phyloP scores from a whole-genome alignment of 2,888 invertebrate species.

The Teleogryllus oceanicus region DNA sequence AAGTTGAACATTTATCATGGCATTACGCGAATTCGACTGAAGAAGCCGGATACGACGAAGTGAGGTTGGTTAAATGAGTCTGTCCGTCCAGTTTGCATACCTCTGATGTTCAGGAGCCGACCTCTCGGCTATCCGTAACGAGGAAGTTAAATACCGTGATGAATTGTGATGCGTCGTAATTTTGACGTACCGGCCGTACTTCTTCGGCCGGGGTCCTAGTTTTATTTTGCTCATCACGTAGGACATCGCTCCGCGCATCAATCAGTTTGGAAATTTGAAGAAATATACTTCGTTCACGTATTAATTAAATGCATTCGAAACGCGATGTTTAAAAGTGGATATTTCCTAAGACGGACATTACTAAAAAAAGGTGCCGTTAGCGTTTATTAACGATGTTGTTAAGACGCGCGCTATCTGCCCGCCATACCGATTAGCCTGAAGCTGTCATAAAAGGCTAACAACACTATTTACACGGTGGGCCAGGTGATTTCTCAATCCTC shows the following conservation, averaged over 20 bases:
- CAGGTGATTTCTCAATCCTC: not conserved
- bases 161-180: not conserved
- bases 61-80: not conserved
- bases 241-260: not conserved
- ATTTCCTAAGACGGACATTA: slow-evolving; percentile 18
- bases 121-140: slow-evolving; percentile 6
- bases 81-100: not conserved
- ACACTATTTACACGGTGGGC: not conserved
- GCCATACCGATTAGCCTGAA: slow-evolving; percentile 18
- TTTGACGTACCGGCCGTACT: not conserved
- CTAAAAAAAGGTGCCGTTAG: not conserved
- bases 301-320: slow-evolving; percentile 7
- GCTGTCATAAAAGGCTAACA: slow-evolving; percentile 18
- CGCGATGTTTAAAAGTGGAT: slow-evolving; percentile 6
- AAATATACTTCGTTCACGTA: not conserved
- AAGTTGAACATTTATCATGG: too few species aligned
- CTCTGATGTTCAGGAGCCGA: slow-evolving; percentile 18
- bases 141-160: slow-evolving; percentile 10
- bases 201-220: not conserved
- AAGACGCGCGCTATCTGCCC: not conserved
- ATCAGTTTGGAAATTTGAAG: not conserved
- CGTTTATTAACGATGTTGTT: slow-evolving; percentile 18
- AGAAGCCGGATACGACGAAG: too few species aligned
- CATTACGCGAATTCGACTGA: too few species aligned
- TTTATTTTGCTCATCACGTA: not conserved